Evolutionary conservation across 2,888 invertebrate genomes (phyloP).

Genomic region (Eupithecia centaureata): DNA sequence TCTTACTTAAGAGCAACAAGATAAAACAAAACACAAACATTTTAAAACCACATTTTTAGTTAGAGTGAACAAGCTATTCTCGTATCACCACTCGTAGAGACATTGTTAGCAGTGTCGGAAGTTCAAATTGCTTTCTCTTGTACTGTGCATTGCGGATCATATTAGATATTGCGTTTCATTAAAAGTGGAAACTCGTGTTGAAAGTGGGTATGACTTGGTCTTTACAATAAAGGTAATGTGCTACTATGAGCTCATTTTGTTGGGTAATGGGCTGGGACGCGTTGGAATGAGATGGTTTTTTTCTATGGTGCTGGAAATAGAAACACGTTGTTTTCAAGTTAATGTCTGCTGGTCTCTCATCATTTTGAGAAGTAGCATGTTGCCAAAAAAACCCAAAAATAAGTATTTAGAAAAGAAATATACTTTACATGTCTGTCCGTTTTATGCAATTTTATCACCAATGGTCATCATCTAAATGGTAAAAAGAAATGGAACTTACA

Average conservation of each 20-base stretch:
- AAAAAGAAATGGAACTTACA: too few species aligned
- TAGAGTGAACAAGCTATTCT: neutral
- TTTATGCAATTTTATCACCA: too few species aligned
- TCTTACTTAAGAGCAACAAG: neutral
- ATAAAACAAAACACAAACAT: neutral
- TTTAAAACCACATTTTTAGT: neutral
- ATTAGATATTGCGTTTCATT: slow-evolving; percentile 45
- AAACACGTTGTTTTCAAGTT: neutral
- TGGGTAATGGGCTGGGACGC: slow-evolving; percentile 6
- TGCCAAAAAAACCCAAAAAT: neutral
- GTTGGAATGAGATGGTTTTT: neutral
- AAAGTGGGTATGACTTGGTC: slow-evolving; percentile 17
- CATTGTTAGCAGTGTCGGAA: slow-evolving; percentile 36
- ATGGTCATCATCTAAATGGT: too few species aligned
- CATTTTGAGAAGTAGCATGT: neutral
- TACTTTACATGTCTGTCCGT: too few species aligned
- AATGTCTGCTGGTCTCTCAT: neutral
- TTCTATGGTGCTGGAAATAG: neutral
- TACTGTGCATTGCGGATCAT: slow-evolving; percentile 42
- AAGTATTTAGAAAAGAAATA: too few species aligned
- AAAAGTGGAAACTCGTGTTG: slow-evolving; percentile 39
- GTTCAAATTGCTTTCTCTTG: slow-evolving; percentile 46
- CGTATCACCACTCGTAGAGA: slow-evolving; percentile 17
- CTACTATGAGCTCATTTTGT: neutral
- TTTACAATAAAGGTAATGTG: slow-evolving; percentile 10